Conservation (phyloP, 2,113 vertebrate species). For the Danionella cerebrum region DNA sequence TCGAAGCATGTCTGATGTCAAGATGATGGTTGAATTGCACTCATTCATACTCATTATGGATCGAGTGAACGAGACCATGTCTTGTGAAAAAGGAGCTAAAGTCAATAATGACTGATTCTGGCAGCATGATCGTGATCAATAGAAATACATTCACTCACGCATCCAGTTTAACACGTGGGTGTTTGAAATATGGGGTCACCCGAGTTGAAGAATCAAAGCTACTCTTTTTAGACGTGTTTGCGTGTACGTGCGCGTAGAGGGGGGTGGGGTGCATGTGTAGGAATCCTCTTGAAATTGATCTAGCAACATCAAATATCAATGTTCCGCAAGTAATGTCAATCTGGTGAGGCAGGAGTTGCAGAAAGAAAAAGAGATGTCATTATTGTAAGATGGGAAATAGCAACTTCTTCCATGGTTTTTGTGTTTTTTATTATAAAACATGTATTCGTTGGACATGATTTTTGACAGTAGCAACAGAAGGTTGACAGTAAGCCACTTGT, state of each 20-base stretch:
- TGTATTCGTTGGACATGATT: too few species aligned
- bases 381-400: too few species aligned
- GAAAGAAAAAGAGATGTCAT: too few species aligned
- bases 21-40: slow-evolving; percentile 21
- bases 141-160: background rate
- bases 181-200: background rate
- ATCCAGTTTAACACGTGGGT: background rate
- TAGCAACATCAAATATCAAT: too few species aligned
- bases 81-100: slow-evolving; percentile 29
- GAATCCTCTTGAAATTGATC: too few species aligned
- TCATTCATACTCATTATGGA: slow-evolving; percentile 11
- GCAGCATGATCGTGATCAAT: background rate
- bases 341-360: too few species aligned
- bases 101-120: slow-evolving; percentile 27
- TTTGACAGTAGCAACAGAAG: too few species aligned
- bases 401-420: too few species aligned
- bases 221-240: background rate
- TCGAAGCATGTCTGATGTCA: background rate
- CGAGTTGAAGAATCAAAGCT: background rate
- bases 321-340: too few species aligned
- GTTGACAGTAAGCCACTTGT: too few species aligned
- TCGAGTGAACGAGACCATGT: slow-evolving; percentile 16
- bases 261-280: too few species aligned
- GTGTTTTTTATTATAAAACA: too few species aligned
- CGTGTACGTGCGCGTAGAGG: background rate